phyloP scores from a whole-genome alignment of 2,113 vertebrate genomes.

The Notarius lentiginosus region DNA sequence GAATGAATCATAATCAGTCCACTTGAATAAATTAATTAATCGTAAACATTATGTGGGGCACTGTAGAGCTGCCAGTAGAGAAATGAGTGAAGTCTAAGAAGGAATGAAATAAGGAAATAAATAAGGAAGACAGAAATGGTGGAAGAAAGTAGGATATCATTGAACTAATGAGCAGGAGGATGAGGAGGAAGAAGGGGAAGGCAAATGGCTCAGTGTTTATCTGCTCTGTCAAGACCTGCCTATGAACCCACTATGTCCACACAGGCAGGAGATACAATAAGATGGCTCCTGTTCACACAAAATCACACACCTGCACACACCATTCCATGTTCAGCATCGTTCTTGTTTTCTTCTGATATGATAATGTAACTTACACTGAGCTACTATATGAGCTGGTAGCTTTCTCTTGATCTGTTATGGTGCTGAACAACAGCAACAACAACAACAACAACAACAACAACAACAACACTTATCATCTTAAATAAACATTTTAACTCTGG shows the following conservation, averaged over 20 bases:
- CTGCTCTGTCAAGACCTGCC: constrained; percentile 38
- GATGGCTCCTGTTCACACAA: constrained; percentile 8
- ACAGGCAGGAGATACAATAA: constrained; percentile 25
- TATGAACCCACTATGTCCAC: constrained; percentile 44
- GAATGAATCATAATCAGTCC: constrained; percentile 22
- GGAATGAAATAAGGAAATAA: neutral
- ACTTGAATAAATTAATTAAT: constrained; percentile 5
- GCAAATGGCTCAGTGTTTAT: constrained; percentile 34
- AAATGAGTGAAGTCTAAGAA: neutral
- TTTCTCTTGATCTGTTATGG: constrained; percentile 31
- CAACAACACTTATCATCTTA: constrained; percentile 68
- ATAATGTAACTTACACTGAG: constrained; percentile 16
- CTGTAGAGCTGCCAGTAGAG: neutral
- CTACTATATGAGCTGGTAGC: constrained; percentile 5
- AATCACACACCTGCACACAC: constrained; percentile 2
- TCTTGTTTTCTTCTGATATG: constrained; percentile 15
- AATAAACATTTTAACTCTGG: constrained; percentile 68
- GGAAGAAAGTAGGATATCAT: neutral
- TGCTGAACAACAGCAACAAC: constrained; percentile 66
- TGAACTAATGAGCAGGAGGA: constrained; percentile 39
- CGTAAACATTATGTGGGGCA: neutral
- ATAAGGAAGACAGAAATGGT: neutral
- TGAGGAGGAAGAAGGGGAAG: constrained; percentile 25
- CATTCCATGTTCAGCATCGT: no score
- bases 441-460: neutral